Percentiles rank a stretch among this genome's conserved stretches.
These are phyloP conservation scores for Rhopalosiphum nymphaeae DNA, from an alignment of 2,888 invertebrate species.

Conservation along the genomic window DNA sequence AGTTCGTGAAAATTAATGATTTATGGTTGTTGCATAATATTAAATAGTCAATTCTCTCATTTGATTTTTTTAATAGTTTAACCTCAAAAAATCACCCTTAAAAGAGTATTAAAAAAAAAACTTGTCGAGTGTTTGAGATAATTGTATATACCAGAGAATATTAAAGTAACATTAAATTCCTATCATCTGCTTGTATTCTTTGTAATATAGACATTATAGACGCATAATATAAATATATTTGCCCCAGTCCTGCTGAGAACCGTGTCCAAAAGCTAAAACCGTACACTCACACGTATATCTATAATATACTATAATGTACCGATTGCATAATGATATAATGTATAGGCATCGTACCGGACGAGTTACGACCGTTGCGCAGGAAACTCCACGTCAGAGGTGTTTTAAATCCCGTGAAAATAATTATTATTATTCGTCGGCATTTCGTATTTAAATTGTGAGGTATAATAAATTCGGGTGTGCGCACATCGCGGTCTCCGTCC, in stretches of 20 bases:
- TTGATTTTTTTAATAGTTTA: neutral
- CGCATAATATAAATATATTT: neutral
- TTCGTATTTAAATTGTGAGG: neutral
- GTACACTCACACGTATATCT: neutral
- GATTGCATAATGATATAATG: neutral
- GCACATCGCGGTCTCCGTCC: neutral
- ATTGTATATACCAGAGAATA: neutral
- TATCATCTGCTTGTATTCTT: neutral
- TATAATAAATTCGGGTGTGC: neutral
- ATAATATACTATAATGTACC: neutral
- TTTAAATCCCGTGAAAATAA: neutral
- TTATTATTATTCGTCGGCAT: conserved; percentile 13
- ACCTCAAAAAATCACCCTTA: neutral
- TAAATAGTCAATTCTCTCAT: too few relatives aligned
- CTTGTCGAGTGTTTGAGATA: too few relatives aligned
- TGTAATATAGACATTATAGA: neutral
- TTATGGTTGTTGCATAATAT: too few relatives aligned
- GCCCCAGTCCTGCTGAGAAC: neutral
- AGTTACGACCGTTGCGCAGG: neutral
- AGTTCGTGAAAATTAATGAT: too few relatives aligned
- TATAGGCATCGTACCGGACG: neutral
- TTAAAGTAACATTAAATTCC: neutral
- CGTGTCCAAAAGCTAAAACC: neutral
- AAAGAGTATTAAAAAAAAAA: neutral
- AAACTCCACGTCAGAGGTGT: neutral